These are phyloP conservation scores for Stigmatopora nigra DNA, from an alignment of 2,113 vertebrate genomes.

Conservation along the genomic window DNA sequence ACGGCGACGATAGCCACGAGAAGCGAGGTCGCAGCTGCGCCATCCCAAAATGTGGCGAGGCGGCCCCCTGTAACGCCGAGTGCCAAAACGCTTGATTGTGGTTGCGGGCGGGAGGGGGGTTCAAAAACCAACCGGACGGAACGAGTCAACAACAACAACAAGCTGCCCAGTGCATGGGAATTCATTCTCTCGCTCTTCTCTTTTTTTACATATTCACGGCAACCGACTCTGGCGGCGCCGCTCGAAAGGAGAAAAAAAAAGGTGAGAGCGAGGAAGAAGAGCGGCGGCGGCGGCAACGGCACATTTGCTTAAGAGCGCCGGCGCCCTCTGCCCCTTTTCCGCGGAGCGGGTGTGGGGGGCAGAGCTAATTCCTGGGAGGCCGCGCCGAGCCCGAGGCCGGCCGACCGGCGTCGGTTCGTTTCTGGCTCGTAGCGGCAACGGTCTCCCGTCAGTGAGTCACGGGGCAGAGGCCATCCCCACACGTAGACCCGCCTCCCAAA, in stretches of 20 bases:
- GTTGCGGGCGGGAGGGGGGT: constrained; percentile 60
- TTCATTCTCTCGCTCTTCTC: constrained; percentile 52
- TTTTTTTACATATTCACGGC: constrained; percentile 69
- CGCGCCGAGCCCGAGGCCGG: constrained; percentile 62
- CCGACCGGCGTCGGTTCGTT: background rate
- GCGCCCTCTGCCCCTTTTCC: constrained; percentile 71
- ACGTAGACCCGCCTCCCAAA: constrained; percentile 68
- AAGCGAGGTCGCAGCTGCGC: constrained; percentile 49
- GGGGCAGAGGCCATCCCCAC: constrained; percentile 72
- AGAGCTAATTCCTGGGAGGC: constrained; percentile 64
- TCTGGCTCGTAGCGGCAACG: constrained; percentile 54
- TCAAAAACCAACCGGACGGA: constrained; percentile 46
- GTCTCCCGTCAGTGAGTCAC: constrained; percentile 74
- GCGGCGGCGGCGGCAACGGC: constrained; percentile 53
- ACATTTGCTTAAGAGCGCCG: constrained; percentile 71
- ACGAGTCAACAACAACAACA: constrained; percentile 68
- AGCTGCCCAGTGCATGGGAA: constrained; percentile 66
- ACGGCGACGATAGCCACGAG: constrained; percentile 44
- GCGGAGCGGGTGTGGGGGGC: constrained; percentile 41
- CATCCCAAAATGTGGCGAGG: constrained; percentile 49
- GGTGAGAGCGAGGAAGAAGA: constrained; percentile 64
- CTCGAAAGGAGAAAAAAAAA: too few species aligned
- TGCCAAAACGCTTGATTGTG: constrained; percentile 63
- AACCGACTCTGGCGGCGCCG: constrained; percentile 23
- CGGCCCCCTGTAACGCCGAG: constrained; percentile 47